Evolutionary conservation across 2,888 invertebrate species (phyloP), one percentile per base, ranked within the genome.

Genomic region (Yponomeuta cagnagella): DNA sequence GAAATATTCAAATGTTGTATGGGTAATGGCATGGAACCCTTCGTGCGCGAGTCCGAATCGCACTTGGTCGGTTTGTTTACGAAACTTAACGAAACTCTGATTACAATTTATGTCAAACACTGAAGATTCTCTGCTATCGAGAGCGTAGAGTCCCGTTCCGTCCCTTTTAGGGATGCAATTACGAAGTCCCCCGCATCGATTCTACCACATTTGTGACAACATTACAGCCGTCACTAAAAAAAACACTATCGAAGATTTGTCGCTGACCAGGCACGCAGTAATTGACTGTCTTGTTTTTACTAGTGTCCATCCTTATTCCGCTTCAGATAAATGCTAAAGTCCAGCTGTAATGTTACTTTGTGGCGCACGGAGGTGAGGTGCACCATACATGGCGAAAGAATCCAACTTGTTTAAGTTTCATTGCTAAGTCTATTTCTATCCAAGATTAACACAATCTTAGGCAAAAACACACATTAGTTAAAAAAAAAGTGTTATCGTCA

Each of bases 221-320:
- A 65, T 31, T 68, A 43, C 43, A 15, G 43, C 10, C n/a, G 9
- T 4, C 37, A 30, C 15, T 37, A 23, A 37, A 2, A 68, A 68
- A 68, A 68, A 68, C 37, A 15, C 68, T 48, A 43, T 68, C 23
- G 48, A 48, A 65, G 43, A 43, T 43, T 48, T 68, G 48, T 65
- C n/a, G 48, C 48, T 68, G 10, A 33, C 30, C 71, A 72, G 63
- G 48, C 71, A 73, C 74, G 72, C 72, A 70, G 65, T 72, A 72
- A 71, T 70, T 72, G 72, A 72, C 58, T 72, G 72, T 71, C 72
- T 68, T 64, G 68, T 64, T 69, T 33, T 30, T 68, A 68, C 67
- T 68, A 43, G 43, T 48, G 33, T 72, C 43, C 65, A 68, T 23
- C 52, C 30, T n/a, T 15, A 71, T 3, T 3, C 2, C 52, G 6